Base-by-base conservation (phyloP, 2,113 vertebrate species). In the Leiothrix lutea region DNA sequence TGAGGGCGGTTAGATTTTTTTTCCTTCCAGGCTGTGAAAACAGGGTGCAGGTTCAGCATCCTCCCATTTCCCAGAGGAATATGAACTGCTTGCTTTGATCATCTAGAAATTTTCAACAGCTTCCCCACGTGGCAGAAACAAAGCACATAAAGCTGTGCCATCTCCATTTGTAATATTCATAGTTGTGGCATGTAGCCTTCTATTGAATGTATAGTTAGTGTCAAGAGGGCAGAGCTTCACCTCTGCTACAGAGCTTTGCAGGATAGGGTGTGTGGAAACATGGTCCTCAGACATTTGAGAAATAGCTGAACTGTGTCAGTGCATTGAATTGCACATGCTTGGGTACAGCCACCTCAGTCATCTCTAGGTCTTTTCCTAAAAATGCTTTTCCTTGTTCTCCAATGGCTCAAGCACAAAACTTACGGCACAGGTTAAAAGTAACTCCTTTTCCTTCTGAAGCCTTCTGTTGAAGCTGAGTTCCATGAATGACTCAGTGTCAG, bases 201-300 rank as follows among this genome's bases (percentile, higher is more conserved):
- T 51, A 2, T 3, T 67, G 54, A 60, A 62, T 29, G 50, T 58
- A 10, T 6, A 8, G n/a, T 47, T 58, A 17, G 10, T 50, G 26
- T 35, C 26, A 61, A 6, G 48, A 80, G 36, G 15, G 33, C 66
- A 77, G 75, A 86, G 54, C 56, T 78, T 83, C 60, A 18, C 15
- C 31, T 78, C 48, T 44, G 60, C 53, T 66, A 40, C 1, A 7
- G 57, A 82, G 54, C 53, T 88, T 69, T 92, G 66, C 28, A 44
- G 58, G 40, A 36, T 3, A 45, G 71, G 4, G 18, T 9, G 14
- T 31, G 20, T 88, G 58, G 36, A 81, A 88, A 40, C 18, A 8
- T 13, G 2, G 42, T 85, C 47, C 33, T 87, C 57, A 23, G 26
- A 29, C 2, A 1, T 16, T 65, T 0, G 0, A 61, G 73, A 80